Base-by-base conservation (phyloP, 2,888 invertebrate genomes). In the Leptarthrus brevirostris region DNA sequence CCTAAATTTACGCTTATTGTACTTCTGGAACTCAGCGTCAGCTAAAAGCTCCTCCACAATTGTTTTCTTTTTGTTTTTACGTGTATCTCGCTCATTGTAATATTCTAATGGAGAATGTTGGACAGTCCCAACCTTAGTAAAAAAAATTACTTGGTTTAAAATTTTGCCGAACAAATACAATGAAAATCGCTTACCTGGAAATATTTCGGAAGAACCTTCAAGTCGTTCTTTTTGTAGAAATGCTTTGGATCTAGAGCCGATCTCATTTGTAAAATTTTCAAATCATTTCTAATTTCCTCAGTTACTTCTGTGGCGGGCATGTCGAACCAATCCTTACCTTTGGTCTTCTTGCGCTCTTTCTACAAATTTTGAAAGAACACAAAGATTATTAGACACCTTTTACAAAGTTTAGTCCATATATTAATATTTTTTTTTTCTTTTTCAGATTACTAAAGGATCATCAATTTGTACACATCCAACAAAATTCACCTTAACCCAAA, bases 161-260 rank as follows among this genome's bases (percentile, higher is more conserved):
- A n/a, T n/a, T n/a, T n/a, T n/a, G n/a, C n/a, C n/a, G n/a, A n/a
- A n/a, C n/a, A 26, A 16, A 6, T 26, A 24, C 10, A 10, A 6
- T 26, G 26, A 66, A 24, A 44, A 30, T 30, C 30, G n/a, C 79
- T 82, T 84, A 94, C 94, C 88, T 95, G 95, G 85, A 98, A 98
- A 83, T 94, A 97, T 86, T 97, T 98, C 0, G 98, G 97, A 34
- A 95, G 81, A 1, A 89, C 91, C 85, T 93, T 92, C 78, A 92
- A 87, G 81, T 96, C 95, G 83, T 95, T 96, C 80, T 94, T 93
- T 84, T 97, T 97, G 86, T 98, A 98, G 86, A 97, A 98, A 78
- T 91, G 92, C 83, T 97, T 97, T 0, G 97, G 95, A 86, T 98
- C 93, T 10, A 98, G 85, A 0, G 90, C 94, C 0, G 94, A 93